These are phyloP conservation scores for Pelodiscus sinensis DNA, from an alignment of 2,113 vertebrate species.

Conservation along the genomic window DNA sequence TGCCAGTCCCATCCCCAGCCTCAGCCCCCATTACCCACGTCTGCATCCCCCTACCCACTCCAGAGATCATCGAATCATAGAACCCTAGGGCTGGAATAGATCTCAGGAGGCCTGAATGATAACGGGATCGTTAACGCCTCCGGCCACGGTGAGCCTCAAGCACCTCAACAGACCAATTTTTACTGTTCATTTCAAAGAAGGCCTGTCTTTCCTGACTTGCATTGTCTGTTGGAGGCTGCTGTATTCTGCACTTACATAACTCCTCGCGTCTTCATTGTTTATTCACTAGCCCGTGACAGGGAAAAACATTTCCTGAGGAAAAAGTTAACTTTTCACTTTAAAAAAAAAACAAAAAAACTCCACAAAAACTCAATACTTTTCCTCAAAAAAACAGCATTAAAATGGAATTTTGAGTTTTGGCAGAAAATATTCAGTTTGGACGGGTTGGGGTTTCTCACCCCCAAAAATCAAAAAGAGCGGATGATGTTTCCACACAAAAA, in stretches of 20 bases:
- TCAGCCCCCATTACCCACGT: no score
- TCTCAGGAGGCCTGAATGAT: slow-evolving; percentile 38
- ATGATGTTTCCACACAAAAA: neutral
- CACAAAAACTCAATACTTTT: neutral
- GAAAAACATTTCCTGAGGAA: neutral
- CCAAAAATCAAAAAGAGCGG: neutral
- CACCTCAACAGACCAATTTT: slow-evolving; percentile 47
- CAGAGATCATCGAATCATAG: no score
- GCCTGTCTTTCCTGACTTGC: slow-evolving; percentile 44
- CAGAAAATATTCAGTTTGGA: neutral
- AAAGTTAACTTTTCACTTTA: neutral
- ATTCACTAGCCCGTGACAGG: neutral
- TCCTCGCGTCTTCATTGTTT: neutral
- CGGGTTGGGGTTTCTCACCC: neutral
- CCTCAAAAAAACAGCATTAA: neutral
- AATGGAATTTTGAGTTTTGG: neutral
- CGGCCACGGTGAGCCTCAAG: slow-evolving; percentile 43
- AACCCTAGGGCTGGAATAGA: no score
- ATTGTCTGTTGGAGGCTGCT: slow-evolving; percentile 46
- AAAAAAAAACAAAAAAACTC: slow-evolving; percentile 5
- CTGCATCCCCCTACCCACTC: no score
- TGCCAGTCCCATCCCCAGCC: no score
- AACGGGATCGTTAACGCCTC: slow-evolving; percentile 65
- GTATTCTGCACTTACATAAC: slow-evolving; percentile 23
- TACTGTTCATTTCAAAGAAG: slow-evolving; percentile 56